Percentiles rank a stretch among this genome's conserved stretches.
Conservation (phyloP, 30 jellyfish, hydroid and myxozoan genomes). For the Nemopilema nomurai region DNA sequence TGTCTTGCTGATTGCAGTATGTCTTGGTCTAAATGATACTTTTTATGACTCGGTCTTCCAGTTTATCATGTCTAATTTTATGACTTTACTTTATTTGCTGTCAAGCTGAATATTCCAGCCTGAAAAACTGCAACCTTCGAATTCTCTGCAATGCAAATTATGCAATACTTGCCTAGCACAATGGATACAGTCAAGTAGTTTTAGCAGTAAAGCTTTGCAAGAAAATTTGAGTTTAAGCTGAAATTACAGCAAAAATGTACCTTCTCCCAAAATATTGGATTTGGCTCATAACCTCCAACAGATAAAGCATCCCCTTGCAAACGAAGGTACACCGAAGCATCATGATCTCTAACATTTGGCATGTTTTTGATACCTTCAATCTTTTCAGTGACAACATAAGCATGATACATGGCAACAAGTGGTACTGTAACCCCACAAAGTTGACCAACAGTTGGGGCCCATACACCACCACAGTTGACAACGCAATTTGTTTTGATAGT, state of each 20-base stretch:
- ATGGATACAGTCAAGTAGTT: too few relatives aligned
- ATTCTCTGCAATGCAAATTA: too few relatives aligned
- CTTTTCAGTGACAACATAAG: slow-evolving; percentile 87
- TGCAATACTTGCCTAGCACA: too few relatives aligned
- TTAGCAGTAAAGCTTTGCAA: too few relatives aligned
- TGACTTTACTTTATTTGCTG: too few relatives aligned
- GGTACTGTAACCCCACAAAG: slow-evolving; percentile 91
- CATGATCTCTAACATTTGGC: slow-evolving; percentile 98
- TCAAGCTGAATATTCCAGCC: too few relatives aligned
- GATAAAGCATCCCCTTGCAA: slow-evolving; percentile 92
- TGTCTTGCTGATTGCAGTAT: too few relatives aligned
- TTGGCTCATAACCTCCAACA: slow-evolving; percentile 95
- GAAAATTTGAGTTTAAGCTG: too few relatives aligned
- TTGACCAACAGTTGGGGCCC: slow-evolving; percentile 90
- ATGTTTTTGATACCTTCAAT: slow-evolving; percentile 92
- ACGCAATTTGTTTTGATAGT: slow-evolving; percentile 78
- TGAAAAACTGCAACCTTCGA: too few relatives aligned
- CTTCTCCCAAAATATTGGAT: slow-evolving; percentile 91
- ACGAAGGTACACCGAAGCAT: slow-evolving; percentile 92
- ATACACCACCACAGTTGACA: slow-evolving; percentile 94
- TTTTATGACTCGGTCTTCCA: too few relatives aligned
- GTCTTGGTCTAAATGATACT: too few relatives aligned
- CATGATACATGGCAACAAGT: slow-evolving; percentile 93
- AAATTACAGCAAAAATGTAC: slow-evolving; percentile 8
- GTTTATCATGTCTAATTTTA: too few relatives aligned